Base-by-base conservation (phyloP, 1,140 invertebrate genomes). In the Hypothenemus hampei region DNA sequence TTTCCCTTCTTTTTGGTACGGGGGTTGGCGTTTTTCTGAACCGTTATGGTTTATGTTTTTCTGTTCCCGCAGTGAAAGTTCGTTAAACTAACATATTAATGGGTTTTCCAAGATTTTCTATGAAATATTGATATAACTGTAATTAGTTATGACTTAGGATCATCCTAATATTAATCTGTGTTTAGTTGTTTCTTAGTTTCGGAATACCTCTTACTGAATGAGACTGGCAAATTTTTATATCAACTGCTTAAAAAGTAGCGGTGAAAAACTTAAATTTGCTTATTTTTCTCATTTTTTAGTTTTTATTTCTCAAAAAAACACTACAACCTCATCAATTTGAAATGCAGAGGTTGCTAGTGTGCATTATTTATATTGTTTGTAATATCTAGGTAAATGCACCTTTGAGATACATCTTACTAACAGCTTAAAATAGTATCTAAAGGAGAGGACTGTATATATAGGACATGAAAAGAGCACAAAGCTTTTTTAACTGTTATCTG, bases 1-100 rank as follows among this genome's bases (percentile, higher is more conserved):
- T 95, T 15, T 94, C 92, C 7, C 75, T 96, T 54, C 72, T 96
- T 41, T 77, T 96, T 57, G 92, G 92, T 37, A 89, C 91, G 60
- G 91, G 92, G 41, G 82, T 96, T 66, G 92, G 92, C 19, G 63
- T 72, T 15, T 69, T 65, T 60, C 43, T 70, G 13, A 69, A 62
- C 54, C 65, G 60, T 58, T 63, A 65, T 51, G 65, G 64, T 39
- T 60, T 68, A 22, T 40, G 31, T 24, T 55, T 36, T 64, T 65
- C 62, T 29, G 61, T 66, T 18, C 65, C 65, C 18, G 60, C 64
- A 20, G 60, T 68, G 40, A 69, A 69, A 61, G 50, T 70, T 41
- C 65, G 65, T 57, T 71, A 71, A 59, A 31, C 3, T 31, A 31
- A 31, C 26, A 31, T 31, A 13, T 31, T 11, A 11, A 8, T 11